Base-by-base conservation (phyloP, 2,888 invertebrate genomes). In the Malachius bipustulatus region DNA sequence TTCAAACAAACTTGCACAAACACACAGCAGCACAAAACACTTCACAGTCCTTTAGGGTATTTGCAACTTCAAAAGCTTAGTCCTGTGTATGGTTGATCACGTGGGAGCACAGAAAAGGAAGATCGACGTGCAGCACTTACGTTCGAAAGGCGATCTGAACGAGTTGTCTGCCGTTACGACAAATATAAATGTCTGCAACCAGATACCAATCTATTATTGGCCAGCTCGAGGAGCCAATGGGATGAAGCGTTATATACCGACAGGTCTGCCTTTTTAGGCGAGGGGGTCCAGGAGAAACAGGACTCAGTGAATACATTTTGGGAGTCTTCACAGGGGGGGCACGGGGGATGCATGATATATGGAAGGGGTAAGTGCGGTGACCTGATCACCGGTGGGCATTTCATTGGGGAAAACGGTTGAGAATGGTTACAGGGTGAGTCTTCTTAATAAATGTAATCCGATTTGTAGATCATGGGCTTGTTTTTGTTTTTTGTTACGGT, bases 131-230 rank as follows among this genome's bases (percentile, higher is more conserved):
- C 40, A 40, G 38, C 62, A 88, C 88, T 88, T 85, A 88, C 88
- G 85, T 84, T 87, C 80, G 78, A 83, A 83, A 87, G 88, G 87
- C 85, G 87, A 85, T 88, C 88, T 89, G 88, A 82, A 79, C 78
- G 77, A 75, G 73, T 71, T 73, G 72, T 72, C 71, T 73, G 71
- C 67, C 70, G 66, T 62, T 63, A 63, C 66, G 66, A 70, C 69
- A 70, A 72, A 78, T 81, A 79, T 81, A 82, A 81, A 80, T 78
- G 66, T 67, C 65, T 70, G 82, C 74, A 78, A 81, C 72, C 75
- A 75, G 79, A 82, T 77, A 76, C 78, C 69, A 62, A 60, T 19
- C 30, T 9, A 12, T 36, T 53, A 71, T 71, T 73, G 69, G 72
- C 37, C 45, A 46, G 24, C 9, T 34, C 2, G 15, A 30, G 43